Evolutionary conservation across 2,113 vertebrate species (phyloP).

Genomic region (Eurypyga helias): DNA sequence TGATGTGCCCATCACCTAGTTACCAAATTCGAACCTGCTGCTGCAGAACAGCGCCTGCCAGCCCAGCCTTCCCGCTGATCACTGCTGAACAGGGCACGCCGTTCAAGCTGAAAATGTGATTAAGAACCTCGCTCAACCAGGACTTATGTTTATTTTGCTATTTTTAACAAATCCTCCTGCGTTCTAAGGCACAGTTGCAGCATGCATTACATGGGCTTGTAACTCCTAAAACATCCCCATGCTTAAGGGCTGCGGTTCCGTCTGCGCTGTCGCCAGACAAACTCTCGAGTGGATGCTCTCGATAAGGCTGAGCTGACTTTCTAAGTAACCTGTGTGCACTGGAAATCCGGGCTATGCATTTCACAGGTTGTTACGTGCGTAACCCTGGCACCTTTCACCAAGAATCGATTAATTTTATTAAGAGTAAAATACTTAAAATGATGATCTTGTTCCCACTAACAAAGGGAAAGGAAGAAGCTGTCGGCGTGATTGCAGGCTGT

Average conservation of each 20-base stretch:
- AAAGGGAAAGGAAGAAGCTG: background rate
- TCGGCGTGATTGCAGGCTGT: accelerated
- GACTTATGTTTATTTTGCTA: background rate
- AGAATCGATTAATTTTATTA: background rate
- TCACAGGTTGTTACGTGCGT: background rate
- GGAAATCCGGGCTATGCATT: background rate
- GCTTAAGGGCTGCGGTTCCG: background rate
- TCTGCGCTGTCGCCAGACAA: background rate
- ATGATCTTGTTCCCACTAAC: background rate
- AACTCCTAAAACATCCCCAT: accelerated
- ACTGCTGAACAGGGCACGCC: background rate
- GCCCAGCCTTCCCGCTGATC: no score
- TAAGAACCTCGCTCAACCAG: background rate
- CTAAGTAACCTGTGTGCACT: background rate
- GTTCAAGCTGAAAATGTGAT: background rate
- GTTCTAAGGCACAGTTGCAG: background rate
- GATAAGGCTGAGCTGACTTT: background rate
- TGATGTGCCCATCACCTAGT: background rate
- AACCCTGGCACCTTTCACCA: background rate
- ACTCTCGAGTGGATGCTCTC: background rate
- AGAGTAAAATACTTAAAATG: background rate
- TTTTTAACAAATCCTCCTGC: background rate
- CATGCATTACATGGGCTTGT: background rate
- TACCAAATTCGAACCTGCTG: background rate
- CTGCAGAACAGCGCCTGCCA: background rate